Percentiles rank a stretch among this genome's conserved stretches.
Conservation (phyloP, 2,113 vertebrate genomes). For the Lipotes vexillifer region DNA sequence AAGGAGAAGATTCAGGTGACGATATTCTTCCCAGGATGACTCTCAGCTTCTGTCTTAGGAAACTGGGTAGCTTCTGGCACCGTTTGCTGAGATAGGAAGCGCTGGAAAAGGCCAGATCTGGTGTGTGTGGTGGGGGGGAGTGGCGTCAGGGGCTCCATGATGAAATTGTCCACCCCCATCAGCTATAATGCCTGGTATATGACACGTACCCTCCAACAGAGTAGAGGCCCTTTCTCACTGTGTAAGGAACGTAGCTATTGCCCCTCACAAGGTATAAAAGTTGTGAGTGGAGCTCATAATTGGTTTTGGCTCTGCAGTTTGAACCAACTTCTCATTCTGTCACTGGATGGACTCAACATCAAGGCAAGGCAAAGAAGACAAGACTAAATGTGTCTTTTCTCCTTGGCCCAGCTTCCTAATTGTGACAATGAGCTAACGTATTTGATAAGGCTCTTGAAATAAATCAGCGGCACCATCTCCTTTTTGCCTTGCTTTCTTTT, state of each 20-base stretch:
- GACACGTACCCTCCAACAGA: neutral
- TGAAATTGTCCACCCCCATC: neutral
- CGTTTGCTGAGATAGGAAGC: neutral
- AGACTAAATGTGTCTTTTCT: neutral
- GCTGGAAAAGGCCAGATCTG: neutral
- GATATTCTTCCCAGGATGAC: neutral
- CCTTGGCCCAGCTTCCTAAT: constrained; percentile 54
- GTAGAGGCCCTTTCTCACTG: neutral
- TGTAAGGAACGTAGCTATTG: neutral
- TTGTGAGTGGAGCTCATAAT: neutral
- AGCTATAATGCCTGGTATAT: neutral
- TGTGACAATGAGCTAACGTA: constrained; percentile 67
- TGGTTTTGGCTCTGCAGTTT: neutral
- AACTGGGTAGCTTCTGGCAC: neutral
- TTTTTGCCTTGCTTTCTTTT: constrained; percentile 35
- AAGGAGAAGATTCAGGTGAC: neutral
- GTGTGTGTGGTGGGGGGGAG: neutral
- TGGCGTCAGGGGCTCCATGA: rapidly evolving
- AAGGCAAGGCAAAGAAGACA: neutral
- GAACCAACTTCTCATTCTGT: neutral
- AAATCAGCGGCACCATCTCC: constrained; percentile 43
- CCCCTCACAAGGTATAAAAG: neutral
- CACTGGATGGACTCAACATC: neutral
- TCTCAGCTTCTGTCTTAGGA: neutral
- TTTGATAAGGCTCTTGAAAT: constrained; percentile 64